Evolutionary conservation across 2,888 invertebrate species (phyloP), one percentile per base, ranked within the genome.

Genomic region (Zaprionus lineosus): DNA sequence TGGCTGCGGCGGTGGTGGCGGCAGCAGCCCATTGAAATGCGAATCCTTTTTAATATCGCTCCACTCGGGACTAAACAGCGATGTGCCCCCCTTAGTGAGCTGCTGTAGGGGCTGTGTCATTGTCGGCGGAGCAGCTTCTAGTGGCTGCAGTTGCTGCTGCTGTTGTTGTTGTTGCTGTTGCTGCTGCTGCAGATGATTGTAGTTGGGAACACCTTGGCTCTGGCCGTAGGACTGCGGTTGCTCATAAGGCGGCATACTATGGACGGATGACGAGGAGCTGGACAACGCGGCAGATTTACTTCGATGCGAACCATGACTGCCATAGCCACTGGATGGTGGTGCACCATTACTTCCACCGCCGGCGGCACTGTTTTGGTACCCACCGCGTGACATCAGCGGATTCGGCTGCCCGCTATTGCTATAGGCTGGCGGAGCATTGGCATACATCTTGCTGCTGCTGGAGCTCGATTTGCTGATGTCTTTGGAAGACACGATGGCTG

Each of bases 31-130:
- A 41, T 85, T 85, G 31, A 59, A 72, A 36, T 75, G 77, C 5
- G 73, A 26, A 11, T 85, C 74, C 58, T 74, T 69, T 48, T 88
- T 89, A 1, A 84, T 64, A n/a, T 89, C 89, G 51, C 76, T 87
- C 87, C 88, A 89, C 43, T 90, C 90, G 7, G 90, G 90, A 58
- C 90, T 90, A 53, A 90, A 90, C 55, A 90, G 79, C 0, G 90
- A 90, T 5, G 76, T 73, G 69, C 69, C 74, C n/a, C n/a, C n/a
- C 67, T 83, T 65, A 57, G 41, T 59, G 56, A 48, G 36, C 18
- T 33, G 65, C 9, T 57, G 44, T 28, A 55, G 63, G 4, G 24
- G 12, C 15, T 36, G 51, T 3, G 69, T 39, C 11, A 36, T 29
- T n/a, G 34, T 12, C 29, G 53, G 6, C 12, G 70, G 15, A 11